Conservation (phyloP, 2,113 vertebrate genomes). For the Pheucticus melanocephalus region DNA sequence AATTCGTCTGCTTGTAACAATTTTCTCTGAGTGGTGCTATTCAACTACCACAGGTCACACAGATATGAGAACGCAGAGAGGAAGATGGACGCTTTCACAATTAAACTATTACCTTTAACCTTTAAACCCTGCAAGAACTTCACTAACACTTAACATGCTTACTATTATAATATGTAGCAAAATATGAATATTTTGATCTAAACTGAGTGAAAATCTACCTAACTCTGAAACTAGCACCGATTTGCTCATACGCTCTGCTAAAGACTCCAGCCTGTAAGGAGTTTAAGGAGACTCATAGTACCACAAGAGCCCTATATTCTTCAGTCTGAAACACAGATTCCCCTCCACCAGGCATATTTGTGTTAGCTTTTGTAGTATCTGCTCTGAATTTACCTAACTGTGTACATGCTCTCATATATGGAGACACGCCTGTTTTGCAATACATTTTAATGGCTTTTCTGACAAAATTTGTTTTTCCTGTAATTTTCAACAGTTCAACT, state of each 20-base stretch:
- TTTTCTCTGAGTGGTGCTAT: neutral
- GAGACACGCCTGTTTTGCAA: neutral
- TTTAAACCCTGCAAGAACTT: neutral
- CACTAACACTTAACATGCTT: neutral
- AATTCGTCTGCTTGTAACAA: neutral
- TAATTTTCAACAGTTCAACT: neutral
- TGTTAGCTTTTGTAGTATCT: neutral
- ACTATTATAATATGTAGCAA: neutral
- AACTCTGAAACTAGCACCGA: neutral
- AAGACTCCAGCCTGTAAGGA: neutral
- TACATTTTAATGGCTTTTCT: neutral
- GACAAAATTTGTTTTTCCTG: neutral
- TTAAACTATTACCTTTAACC: neutral
- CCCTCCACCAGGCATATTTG: neutral
- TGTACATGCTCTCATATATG: neutral
- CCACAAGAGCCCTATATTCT: neutral
- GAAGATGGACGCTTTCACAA: neutral
- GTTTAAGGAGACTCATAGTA: neutral
- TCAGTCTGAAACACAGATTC: neutral
- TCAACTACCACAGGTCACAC: neutral
- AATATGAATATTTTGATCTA: neutral
- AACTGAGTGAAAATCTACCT: neutral
- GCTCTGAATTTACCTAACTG: neutral
- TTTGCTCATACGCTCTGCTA: neutral
- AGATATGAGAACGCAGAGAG: neutral